A percentile compares a stretch with the other conserved stretches of the same genome.
phyloP scores from a whole-genome alignment of 2,888 invertebrate species.

The Melieria omissa region DNA sequence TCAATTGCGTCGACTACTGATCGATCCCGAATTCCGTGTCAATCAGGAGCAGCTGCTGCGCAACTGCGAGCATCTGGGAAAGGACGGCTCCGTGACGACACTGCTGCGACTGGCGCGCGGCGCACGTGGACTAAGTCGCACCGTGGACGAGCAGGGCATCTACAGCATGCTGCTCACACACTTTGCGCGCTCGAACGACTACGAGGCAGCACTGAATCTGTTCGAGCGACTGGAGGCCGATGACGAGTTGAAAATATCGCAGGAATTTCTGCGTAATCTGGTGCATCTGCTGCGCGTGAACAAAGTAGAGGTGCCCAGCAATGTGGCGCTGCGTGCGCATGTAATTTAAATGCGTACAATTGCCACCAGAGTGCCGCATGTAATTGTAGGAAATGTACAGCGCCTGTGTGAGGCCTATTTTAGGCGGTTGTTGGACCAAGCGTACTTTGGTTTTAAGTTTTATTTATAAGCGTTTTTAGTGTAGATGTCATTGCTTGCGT shows the following conservation, averaged over 20 bases:
- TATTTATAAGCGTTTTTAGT: no score
- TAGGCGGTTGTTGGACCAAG: no score
- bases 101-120: constrained; percentile 61
- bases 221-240: constrained; percentile 60
- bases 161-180: constrained; percentile 61
- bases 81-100: constrained; percentile 57
- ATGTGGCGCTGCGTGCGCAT: constrained; percentile 60
- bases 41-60: constrained; percentile 69
- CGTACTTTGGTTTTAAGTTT: no score
- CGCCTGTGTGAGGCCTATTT: background rate
- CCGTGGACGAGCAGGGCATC: constrained; percentile 61
- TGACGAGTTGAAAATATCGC: constrained; percentile 60
- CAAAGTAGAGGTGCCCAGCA: constrained; percentile 62
- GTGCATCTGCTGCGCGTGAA: constrained; percentile 61
- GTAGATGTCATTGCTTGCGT: no score
- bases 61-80: constrained; percentile 68
- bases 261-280: constrained; percentile 58
- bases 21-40: constrained; percentile 69
- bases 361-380: background rate
- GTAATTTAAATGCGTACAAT: constrained; percentile 3
- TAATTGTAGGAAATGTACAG: no score
- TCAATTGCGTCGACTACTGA: constrained; percentile 67
- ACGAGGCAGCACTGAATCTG: constrained; percentile 57
- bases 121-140: constrained; percentile 58
- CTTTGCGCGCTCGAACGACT: constrained; percentile 59